Conservation (phyloP, 2,113 vertebrate genomes). For the Ptychochromis oligacanthus region DNA sequence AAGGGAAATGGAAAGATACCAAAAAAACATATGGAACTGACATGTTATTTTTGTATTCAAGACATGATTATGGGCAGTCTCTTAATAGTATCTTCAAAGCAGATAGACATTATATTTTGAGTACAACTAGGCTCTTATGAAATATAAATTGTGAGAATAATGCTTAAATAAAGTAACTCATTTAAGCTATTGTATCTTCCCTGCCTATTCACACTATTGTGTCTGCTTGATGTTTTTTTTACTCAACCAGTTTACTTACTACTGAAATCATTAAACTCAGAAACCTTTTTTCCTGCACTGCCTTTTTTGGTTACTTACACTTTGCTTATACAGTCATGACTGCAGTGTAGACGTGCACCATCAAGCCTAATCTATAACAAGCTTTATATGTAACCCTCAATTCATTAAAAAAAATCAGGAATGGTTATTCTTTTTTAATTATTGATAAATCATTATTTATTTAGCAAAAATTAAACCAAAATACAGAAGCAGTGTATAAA, state of each 20-base stretch:
- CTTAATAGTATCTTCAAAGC: not conserved
- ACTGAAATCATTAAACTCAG: not conserved
- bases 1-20: conserved; percentile 43
- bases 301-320: not conserved
- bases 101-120: not conserved
- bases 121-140: not conserved
- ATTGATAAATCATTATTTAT: not conserved
- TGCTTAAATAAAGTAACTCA: not conserved
- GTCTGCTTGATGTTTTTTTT: too few relatives aligned
- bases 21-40: conserved; percentile 13
- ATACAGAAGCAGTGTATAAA: not conserved
- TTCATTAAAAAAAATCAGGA: not conserved
- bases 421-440: not conserved
- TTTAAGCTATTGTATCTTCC: not conserved
- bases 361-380: not conserved
- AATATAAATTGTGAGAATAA: not conserved
- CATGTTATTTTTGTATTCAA: conserved; percentile 11
- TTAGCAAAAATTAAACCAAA: not conserved
- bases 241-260: too few relatives aligned
- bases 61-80: not conserved
- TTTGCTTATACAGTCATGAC: not conserved
- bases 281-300: not conserved
- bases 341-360: not conserved
- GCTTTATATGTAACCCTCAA: not conserved
- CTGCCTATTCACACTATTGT: too few relatives aligned